Conservation (phyloP, 2,797 vertebrate species). For the Masticophis lateralis region DNA sequence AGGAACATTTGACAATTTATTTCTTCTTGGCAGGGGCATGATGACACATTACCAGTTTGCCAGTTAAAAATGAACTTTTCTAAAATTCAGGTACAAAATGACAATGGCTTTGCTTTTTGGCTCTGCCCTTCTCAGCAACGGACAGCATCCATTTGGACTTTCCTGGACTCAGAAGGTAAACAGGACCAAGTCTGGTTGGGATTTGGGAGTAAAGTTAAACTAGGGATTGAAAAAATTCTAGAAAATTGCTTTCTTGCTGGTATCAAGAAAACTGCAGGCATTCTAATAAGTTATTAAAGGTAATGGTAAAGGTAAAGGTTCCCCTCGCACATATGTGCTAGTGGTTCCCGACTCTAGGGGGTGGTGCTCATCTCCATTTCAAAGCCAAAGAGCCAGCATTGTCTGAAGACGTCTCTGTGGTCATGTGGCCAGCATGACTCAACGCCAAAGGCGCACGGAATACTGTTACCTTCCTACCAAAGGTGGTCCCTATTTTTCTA, state of each 20-base stretch:
- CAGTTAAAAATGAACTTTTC: neutral
- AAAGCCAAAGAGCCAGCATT: too few relatives aligned
- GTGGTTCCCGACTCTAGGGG: too few relatives aligned
- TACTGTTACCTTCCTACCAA: too few relatives aligned
- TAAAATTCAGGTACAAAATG: neutral
- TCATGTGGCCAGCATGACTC: too few relatives aligned
- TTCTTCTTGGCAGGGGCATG: neutral
- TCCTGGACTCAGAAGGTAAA: neutral
- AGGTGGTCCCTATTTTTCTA: too few relatives aligned
- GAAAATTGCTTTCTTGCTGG: neutral
- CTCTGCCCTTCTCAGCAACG: neutral
- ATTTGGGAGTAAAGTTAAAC: neutral
- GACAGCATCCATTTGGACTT: neutral
- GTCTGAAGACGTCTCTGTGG: fast-evolving
- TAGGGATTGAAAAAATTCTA: neutral
- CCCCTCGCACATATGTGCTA: too few relatives aligned
- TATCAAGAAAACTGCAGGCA: neutral
- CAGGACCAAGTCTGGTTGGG: neutral
- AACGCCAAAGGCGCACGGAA: too few relatives aligned
- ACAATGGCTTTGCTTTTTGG: neutral
- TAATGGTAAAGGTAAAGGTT: too few relatives aligned
- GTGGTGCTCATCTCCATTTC: too few relatives aligned
- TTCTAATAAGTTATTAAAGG: neutral
- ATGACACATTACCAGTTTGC: neutral
- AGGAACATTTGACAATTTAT: neutral